Base-by-base conservation (phyloP, 1,140 invertebrate species). In the Ladona fulva region DNA sequence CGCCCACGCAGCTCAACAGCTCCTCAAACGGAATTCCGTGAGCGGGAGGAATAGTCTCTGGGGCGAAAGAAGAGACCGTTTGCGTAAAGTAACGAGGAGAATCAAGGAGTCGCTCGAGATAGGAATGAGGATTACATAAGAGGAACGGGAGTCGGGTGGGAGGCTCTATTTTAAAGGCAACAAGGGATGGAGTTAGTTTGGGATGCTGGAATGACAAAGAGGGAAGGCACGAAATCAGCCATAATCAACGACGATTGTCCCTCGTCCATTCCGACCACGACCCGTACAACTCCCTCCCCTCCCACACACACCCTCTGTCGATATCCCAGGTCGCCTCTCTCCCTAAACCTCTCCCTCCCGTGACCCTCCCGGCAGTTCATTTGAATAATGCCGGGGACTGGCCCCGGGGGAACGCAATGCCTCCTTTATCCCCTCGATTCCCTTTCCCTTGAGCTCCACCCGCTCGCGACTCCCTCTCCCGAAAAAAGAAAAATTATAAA, bases 231-330 rank as follows among this genome's bases (percentile, higher is more conserved):
- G 52, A 66, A 66, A 66, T 66, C 52, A 66, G 52, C 52, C 52
- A 66, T 66, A 66, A 66, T 66, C 52, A 66, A 66, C 52, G 52
- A 66, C 52, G 52, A 66, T 66, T 66, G 52, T 66, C 52, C 52
- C 52, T 66, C 44, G 44, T 52, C 44, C 44, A 52, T 52, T 52
- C 44, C 19, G 44, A 10, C 44, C 44, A 52, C 44, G 44, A 52
- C 44, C 44, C 44, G 44, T 52, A 10, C 44, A 52, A 52, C 44
- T 19, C 19, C 19, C 44, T 52, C 44, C 44, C 44, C 44, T 11
- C 44, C 44, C 44, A 19, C 44, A 52, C 44, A 11, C 44, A 11
- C 44, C 44, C 44, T 52, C 44, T 19, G 44, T 52, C 44, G 44
- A 52, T 52, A 52, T 52, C 52, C 52, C 52, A 66, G 52, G 52